These are phyloP conservation scores for Picathartes gymnocephalus DNA, from an alignment of 2,113 vertebrate species.

Conservation along the genomic window DNA sequence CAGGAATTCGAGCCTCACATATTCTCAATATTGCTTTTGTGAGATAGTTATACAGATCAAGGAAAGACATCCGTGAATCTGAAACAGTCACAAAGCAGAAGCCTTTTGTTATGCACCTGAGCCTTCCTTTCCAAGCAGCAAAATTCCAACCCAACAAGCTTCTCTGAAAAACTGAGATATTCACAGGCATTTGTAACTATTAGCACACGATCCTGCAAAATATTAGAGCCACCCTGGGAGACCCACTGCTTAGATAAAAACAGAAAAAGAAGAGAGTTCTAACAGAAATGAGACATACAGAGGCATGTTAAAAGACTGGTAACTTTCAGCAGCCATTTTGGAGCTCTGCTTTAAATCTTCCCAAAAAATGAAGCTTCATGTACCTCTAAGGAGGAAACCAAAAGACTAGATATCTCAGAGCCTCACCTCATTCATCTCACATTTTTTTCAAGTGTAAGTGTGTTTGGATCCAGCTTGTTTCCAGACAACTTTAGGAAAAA, in stretches of 20 bases:
- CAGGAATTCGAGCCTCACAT: rapidly evolving
- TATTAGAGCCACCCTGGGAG: background rate
- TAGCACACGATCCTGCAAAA: background rate
- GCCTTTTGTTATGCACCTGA: background rate
- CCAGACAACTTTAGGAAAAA: background rate
- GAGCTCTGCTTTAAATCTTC: background rate
- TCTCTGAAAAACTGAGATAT: background rate
- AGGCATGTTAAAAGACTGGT: background rate
- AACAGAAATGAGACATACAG: background rate
- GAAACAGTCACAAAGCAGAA: background rate
- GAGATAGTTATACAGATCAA: background rate
- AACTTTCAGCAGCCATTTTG: background rate
- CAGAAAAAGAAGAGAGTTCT: background rate
- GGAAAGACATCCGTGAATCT: background rate
- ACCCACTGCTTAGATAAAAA: background rate
- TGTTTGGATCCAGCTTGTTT: background rate
- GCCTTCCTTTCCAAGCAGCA: background rate
- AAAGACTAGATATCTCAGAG: background rate
- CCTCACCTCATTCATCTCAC: background rate
- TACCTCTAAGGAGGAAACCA: background rate
- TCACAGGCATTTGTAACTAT: background rate
- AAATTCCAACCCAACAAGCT: background rate
- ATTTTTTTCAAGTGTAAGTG: background rate
- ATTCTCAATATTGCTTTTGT: background rate
- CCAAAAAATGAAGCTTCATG: rapidly evolving